phyloP scores from a whole-genome alignment of 2,113 vertebrate genomes.

The Ginglymostoma cirratum region DNA sequence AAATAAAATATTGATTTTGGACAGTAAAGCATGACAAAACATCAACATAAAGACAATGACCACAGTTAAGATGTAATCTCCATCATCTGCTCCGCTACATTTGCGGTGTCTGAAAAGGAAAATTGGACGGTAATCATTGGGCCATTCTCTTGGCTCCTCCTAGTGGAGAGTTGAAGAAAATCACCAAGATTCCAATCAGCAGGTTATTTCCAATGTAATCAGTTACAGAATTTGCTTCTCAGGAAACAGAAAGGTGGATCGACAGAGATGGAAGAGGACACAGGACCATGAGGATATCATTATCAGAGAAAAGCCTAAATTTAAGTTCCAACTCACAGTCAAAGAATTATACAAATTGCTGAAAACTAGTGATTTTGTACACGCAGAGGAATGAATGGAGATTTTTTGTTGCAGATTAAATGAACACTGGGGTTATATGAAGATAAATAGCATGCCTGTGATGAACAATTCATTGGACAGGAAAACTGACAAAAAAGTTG shows the following conservation, averaged over 20 bases:
- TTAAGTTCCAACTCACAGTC: background rate
- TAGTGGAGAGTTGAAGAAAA: background rate
- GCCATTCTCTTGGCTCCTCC: conserved; percentile 23
- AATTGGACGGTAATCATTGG: background rate
- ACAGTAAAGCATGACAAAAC: background rate
- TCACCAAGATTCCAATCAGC: background rate
- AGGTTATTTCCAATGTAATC: background rate
- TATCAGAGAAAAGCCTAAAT: background rate
- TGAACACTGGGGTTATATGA: background rate
- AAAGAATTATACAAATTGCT: background rate
- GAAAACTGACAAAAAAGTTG: background rate
- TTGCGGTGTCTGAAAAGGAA: background rate
- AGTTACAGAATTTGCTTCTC: background rate
- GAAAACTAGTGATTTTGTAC: background rate
- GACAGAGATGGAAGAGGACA: background rate
- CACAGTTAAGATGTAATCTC: background rate
- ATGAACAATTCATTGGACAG: conserved; percentile 4
- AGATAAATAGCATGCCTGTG: background rate
- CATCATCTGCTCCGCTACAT: background rate
- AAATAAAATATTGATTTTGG: background rate
- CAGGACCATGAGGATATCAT: background rate
- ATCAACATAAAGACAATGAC: background rate
- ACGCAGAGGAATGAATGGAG: background rate
- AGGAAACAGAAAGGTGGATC: background rate
- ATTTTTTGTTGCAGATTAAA: background rate